Base-by-base conservation (phyloP, 2,113 vertebrate species). In the Rhinolophus ferrumequinum region DNA sequence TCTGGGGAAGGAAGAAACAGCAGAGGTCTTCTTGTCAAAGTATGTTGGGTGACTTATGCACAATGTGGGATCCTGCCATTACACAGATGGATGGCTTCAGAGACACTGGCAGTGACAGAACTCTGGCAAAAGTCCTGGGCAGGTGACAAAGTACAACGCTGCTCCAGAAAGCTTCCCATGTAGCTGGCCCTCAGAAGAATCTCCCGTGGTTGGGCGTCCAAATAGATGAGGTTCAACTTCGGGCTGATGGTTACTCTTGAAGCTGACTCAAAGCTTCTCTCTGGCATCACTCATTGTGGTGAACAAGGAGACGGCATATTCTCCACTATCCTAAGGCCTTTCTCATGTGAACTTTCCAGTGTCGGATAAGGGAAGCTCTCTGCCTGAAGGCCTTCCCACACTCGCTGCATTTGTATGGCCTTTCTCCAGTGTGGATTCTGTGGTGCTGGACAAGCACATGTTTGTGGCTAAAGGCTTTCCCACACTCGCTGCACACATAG, bases 301-400 rank as follows among this genome's bases (percentile, higher is more conserved):
- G 11, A 90, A 64, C 14, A 69, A 62, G 16, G 64, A 79, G 13
- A 70, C 19, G 3, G 52, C 70, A 1, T 44, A 92, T 26, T 67
- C 64, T 5, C 54, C 16, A 18, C 82, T 80, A 38, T 38, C 38
- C 79, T 97, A 97, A 70, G 72, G 66, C 26, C 86, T 94, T 92
- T 85, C 93, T 82, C 64, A 76, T 85, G 15, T 98, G 97, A 88
- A 97, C 92, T 79, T 95, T 96, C 95, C 96, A 96, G 0, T 98
- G 96, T 16, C 93, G 77, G 54, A 97, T 87, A 24, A 97, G 96
- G 62, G 96, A 96, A 86, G 97, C 96, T 22, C 96, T 97, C 18
- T 95, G 95, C 41, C 96, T 95, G 90, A 98, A 98, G n/a, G 96
- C 85, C 56, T 97, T 98, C 10, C 93, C 97, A 52, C 98, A 98